Percentiles rank a stretch among this genome's conserved stretches.
Conservation (phyloP, 2,797 vertebrate species). For the Micrastur ruficollis region DNA sequence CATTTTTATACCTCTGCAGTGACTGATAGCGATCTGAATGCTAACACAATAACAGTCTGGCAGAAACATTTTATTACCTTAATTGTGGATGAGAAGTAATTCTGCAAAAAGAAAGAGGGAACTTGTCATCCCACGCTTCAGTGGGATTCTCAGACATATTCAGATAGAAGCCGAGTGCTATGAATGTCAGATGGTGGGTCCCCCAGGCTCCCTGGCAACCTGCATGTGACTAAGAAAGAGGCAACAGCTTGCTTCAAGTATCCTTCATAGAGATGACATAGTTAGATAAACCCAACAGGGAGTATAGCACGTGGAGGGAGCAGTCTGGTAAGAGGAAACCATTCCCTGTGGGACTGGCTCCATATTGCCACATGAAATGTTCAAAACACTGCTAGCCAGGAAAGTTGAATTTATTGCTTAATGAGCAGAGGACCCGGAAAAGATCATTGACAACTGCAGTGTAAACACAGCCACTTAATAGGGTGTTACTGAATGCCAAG, state of each 20-base stretch:
- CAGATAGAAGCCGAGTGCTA: slow-evolving; percentile 12
- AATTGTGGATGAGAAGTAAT: slow-evolving; percentile 7
- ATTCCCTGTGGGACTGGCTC: slow-evolving; percentile 56
- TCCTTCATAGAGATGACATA: slow-evolving; percentile 61
- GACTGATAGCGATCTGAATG: neutral
- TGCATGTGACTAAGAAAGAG: slow-evolving; percentile 49
- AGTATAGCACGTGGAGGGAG: slow-evolving; percentile 55
- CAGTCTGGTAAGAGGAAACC: slow-evolving; percentile 58
- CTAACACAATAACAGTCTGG: neutral
- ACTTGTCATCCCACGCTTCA: slow-evolving; percentile 42
- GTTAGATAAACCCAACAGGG: slow-evolving; percentile 65
- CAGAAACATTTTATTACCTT: slow-evolving; percentile 13
- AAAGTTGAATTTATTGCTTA: slow-evolving; percentile 64
- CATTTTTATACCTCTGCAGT: neutral
- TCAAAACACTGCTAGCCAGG: slow-evolving; percentile 57
- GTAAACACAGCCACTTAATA: slow-evolving; percentile 61
- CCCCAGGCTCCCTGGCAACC: slow-evolving; percentile 69
- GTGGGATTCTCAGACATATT: slow-evolving; percentile 52
- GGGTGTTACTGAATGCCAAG: slow-evolving; percentile 53
- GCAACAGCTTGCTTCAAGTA: slow-evolving; percentile 67
- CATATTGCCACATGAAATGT: slow-evolving; percentile 50
- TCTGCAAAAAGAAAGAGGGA: slow-evolving; percentile 6
- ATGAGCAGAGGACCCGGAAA: slow-evolving; percentile 62
- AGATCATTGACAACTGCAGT: slow-evolving; percentile 59
- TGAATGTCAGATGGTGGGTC: slow-evolving; percentile 66